phyloP scores from a whole-genome alignment of 2,113 vertebrate species.

The Microcebus murinus region DNA sequence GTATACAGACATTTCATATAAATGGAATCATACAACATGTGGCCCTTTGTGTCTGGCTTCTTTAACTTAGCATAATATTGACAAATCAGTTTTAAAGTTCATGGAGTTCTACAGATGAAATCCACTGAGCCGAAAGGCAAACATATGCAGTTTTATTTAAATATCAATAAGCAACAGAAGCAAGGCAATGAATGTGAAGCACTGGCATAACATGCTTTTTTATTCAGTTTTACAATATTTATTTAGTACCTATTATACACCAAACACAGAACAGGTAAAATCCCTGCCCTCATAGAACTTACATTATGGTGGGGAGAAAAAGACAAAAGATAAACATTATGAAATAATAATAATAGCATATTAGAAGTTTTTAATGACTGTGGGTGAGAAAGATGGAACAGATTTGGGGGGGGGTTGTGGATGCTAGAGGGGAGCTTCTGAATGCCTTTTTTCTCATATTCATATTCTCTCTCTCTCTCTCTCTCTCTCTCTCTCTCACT shows the following conservation, averaged over 20 bases:
- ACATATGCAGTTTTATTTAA: neutral
- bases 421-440: neutral
- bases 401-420: neutral
- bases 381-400: neutral
- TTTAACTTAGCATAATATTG: slow-evolving; percentile 41
- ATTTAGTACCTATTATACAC: neutral
- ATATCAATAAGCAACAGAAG: slow-evolving; percentile 19
- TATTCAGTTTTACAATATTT: neutral
- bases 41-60: slow-evolving; percentile 36
- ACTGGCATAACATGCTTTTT: neutral
- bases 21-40: neutral
- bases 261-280: slow-evolving; percentile 26
- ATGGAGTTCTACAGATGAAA: slow-evolving; percentile 10
- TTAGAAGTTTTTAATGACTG: neutral
- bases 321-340: neutral
- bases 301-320: neutral
- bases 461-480: neutral
- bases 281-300: neutral
- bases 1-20: neutral
- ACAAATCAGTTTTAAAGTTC: slow-evolving; percentile 52
- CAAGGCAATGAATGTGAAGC: neutral
- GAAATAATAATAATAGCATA: neutral
- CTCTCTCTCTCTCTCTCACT: neutral
- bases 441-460: neutral
- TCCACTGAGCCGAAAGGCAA: slow-evolving; percentile 29